A percentile compares a stretch with the other conserved stretches of the same genome.
phyloP scores from a whole-genome alignment of 2,113 vertebrate species.

The Desmodus rotundus region DNA sequence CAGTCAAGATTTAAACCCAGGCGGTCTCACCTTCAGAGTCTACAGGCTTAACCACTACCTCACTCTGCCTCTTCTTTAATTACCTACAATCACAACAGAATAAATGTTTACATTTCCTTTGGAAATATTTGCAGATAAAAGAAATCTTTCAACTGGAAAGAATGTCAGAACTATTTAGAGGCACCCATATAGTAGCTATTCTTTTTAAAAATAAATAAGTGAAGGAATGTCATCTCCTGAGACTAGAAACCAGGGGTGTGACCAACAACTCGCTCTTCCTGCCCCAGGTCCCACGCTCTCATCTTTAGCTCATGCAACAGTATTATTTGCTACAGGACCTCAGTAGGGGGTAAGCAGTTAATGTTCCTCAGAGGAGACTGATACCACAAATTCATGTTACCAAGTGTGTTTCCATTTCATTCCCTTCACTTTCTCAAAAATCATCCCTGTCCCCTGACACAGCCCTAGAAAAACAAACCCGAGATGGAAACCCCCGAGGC shows the following conservation, averaged over 20 bases:
- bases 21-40: not conserved
- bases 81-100: constrained; percentile 30
- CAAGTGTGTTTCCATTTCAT: not conserved
- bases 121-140: constrained; percentile 45
- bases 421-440: not conserved
- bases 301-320: accelerated
- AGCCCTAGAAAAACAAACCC: not conserved
- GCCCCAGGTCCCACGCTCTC: not conserved
- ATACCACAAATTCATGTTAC: not conserved
- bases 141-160: constrained; percentile 42
- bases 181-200: not conserved
- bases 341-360: accelerated
- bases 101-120: constrained; percentile 5
- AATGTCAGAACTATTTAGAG: not conserved
- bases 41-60: not conserved
- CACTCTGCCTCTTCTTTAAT: not conserved
- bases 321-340: accelerated
- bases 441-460: not conserved
- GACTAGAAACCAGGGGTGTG: not conserved
- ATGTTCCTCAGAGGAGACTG: not conserved
- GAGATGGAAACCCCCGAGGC: not conserved
- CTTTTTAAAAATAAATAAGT: not conserved
- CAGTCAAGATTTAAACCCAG: not conserved
- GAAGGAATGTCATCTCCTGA: not conserved
- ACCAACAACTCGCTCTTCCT: not conserved